Base-by-base conservation (phyloP, 2,797 vertebrate genomes). In the Psittacula echo region DNA sequence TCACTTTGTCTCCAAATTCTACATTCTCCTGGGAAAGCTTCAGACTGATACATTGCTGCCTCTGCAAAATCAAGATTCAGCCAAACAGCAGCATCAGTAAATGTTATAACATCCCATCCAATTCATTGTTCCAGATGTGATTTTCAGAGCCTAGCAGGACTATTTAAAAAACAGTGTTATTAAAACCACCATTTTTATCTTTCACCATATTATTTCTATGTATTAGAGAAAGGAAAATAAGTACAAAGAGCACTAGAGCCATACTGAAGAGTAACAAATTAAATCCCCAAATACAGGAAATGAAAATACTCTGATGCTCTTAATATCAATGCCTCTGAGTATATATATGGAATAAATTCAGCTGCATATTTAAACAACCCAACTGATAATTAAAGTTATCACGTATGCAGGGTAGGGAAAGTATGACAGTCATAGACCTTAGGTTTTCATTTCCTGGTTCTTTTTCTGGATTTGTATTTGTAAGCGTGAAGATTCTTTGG, bases 251-350 rank as follows among this genome's bases (percentile, higher is more conserved):
- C 27, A 81, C 48, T 71, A 81, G 17, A 41, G 22, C 13, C 21
- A 66, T 70, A 68, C 12, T 75, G 58, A 81, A 70, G 37, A 72
- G 14, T 30, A 88, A 88, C 78, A 94, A 81, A 83, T 89, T 84
- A 93, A 75, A 87, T 77, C 48, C 32, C 64, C 79, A 91, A 84
- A 61, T 39, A 60, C 76, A 97, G 94, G 92, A 97, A 96, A 95
- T 92, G 37, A 95, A 92, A 96, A 81, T 78, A 91, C 26, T 73
- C 47, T 76, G n/a, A 87, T 56, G 14, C n/a, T 78, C 23, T 56
- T 48, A 93, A 64, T 84, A 90, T 89, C 70, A 81, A 39, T 76
- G 37, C 13, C 8, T 72, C n/a, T 42, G 23, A 76, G 23, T 66
- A 60, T 0, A 3, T 44, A 67, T 29, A 62, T 17, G 23, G 62